These are phyloP conservation scores for Acanthopagrus latus DNA, from an alignment of 2,797 vertebrate genomes.

Conservation along the genomic window DNA sequence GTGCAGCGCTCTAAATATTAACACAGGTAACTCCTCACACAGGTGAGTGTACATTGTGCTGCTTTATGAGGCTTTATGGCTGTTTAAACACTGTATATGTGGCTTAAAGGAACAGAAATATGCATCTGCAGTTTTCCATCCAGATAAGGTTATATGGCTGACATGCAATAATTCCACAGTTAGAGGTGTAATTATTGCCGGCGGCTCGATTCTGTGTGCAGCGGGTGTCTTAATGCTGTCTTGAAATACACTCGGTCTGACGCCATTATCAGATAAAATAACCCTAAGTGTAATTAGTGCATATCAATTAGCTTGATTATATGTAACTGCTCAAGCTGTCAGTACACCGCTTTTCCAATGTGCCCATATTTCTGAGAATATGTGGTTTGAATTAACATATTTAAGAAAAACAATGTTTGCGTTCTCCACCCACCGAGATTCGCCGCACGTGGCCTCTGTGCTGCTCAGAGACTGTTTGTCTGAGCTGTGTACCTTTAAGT, in stretches of 20 bases:
- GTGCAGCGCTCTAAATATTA: constrained; percentile 6
- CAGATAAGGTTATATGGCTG: neutral
- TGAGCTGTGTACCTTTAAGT: neutral
- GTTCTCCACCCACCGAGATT: neutral
- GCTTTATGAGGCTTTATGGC: neutral
- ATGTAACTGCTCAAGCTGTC: neutral
- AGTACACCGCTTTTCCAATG: neutral
- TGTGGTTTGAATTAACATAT: constrained; percentile 18
- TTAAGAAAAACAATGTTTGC: constrained; percentile 1
- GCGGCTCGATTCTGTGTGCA: neutral
- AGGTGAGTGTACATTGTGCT: neutral
- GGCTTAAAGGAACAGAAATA: neutral
- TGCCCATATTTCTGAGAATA: neutral
- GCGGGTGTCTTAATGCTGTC: neutral
- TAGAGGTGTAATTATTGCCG: neutral
- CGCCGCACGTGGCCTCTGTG: neutral
- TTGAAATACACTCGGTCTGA: neutral
- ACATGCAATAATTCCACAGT: neutral
- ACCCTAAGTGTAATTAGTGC: constrained; percentile 2
- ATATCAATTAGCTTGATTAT: constrained; percentile 5
- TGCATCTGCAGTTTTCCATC: neutral
- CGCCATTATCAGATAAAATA: constrained; percentile 12
- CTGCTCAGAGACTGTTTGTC: neutral
- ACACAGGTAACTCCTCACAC: neutral
- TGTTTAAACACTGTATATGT: neutral